These are phyloP conservation scores for Lacanobia oleracea DNA, from an alignment of 2,888 invertebrate species.

Conservation along the genomic window DNA sequence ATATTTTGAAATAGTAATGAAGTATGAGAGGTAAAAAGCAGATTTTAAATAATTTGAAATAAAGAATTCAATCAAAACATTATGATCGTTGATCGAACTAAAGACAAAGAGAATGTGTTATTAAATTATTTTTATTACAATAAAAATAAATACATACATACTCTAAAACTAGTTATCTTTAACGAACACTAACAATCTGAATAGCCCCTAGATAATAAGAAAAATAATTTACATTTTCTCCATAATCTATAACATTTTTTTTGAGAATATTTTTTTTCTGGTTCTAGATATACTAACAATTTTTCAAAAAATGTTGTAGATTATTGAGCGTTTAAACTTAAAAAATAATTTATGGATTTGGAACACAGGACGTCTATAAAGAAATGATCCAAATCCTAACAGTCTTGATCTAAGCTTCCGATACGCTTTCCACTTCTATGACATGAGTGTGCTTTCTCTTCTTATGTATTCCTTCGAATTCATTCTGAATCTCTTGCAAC, in stretches of 20 bases:
- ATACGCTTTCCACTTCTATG: constrained; percentile 84
- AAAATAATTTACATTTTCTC: constrained; percentile 64
- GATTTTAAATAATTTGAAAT: background rate
- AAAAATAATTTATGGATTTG: constrained; percentile 35
- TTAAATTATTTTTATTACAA: constrained; percentile 48
- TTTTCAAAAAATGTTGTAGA: constrained; percentile 33
- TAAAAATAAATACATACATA: constrained; percentile 60
- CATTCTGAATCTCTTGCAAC: constrained; percentile 89
- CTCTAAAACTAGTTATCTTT: constrained; percentile 52
- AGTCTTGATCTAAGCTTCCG: constrained; percentile 74
- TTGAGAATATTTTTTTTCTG: too few relatives aligned
- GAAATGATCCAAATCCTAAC: constrained; percentile 45
- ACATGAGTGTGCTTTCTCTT: constrained; percentile 85
- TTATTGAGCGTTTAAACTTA: constrained; percentile 30
- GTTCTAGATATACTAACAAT: background rate
- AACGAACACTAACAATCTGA: constrained; percentile 48
- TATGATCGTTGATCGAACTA: background rate
- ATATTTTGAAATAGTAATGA: background rate
- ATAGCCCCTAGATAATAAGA: constrained; percentile 54
- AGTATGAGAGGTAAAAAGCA: background rate
- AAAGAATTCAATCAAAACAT: background rate
- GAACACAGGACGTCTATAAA: constrained; percentile 10
- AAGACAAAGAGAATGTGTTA: background rate
- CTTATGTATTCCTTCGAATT: constrained; percentile 86
- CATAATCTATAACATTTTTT: constrained; percentile 39